Evolutionary conservation across 1,140 invertebrate genomes (phyloP).

Genomic region (Caerostris darwini): DNA sequence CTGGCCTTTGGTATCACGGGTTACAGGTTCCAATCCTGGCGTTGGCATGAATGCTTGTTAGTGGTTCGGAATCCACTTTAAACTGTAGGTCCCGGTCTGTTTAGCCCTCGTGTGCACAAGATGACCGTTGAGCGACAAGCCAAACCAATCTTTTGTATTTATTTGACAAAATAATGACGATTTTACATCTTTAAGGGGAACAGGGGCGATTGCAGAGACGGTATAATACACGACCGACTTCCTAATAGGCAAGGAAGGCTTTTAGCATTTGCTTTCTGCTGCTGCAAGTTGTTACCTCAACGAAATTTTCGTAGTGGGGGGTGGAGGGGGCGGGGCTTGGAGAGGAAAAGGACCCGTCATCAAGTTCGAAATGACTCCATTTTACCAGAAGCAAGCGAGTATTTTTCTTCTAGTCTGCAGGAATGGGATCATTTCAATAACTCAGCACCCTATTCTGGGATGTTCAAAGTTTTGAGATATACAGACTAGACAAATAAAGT

Average conservation of each 20-base stretch:
- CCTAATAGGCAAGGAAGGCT: slow-evolving; percentile 55
- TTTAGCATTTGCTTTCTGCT: slow-evolving; percentile 37
- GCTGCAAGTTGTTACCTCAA: slow-evolving; percentile 53
- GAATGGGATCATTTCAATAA: too few species aligned
- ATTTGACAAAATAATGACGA: slow-evolving; percentile 70
- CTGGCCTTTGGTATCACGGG: too few species aligned
- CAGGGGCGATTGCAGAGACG: slow-evolving; percentile 34
- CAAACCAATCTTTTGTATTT: slow-evolving; percentile 39
- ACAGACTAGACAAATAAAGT: too few species aligned
- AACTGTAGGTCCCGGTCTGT: too few species aligned
- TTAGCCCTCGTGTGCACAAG: too few species aligned
- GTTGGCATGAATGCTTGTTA: too few species aligned
- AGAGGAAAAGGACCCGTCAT: slow-evolving; percentile 35
- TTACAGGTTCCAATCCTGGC: too few species aligned
- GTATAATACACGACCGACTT: slow-evolving; percentile 53
- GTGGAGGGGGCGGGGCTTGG: neutral
- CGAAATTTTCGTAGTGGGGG: slow-evolving; percentile 23
- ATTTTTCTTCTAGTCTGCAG: neutral
- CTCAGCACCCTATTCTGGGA: too few species aligned
- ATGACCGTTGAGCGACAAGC: too few species aligned
- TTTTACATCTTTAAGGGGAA: slow-evolving; percentile 59
- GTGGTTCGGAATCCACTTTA: too few species aligned
- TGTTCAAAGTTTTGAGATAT: too few species aligned
- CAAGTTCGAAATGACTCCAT: slow-evolving; percentile 48
- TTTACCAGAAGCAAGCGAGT: slow-evolving; percentile 25